Percentiles rank a stretch among this genome's conserved stretches.
phyloP scores from a whole-genome alignment of 2,888 invertebrate genomes.

The Craniophora ligustri region DNA sequence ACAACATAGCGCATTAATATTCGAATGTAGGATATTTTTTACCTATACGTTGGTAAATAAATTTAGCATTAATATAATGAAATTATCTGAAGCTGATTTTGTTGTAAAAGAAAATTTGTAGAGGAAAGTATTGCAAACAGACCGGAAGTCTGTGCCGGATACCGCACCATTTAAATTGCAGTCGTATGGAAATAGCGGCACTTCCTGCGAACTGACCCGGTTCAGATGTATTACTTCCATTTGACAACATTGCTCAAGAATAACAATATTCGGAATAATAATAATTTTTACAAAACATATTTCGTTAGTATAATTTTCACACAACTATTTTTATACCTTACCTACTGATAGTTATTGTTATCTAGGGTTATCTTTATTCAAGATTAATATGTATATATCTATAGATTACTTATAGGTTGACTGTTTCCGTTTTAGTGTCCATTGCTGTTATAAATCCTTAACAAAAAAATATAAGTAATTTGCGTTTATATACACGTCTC shows the following conservation, averaged over 20 bases:
- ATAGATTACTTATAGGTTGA: background rate
- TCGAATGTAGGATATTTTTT: no score
- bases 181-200: slow-evolving; percentile 75
- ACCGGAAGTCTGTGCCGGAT: slow-evolving; percentile 74
- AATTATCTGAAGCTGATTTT: background rate
- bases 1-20: background rate
- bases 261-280: slow-evolving; percentile 24
- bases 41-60: no score
- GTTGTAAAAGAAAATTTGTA: slow-evolving; percentile 39
- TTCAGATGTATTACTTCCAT: slow-evolving; percentile 55
- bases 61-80: no score
- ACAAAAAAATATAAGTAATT: slow-evolving; percentile 31
- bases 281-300: slow-evolving; percentile 17
- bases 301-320: background rate
- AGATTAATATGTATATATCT: no score
- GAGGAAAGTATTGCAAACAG: slow-evolving; percentile 63
- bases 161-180: slow-evolving; percentile 75
- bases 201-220: slow-evolving; percentile 72
- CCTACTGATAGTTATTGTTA: no score
- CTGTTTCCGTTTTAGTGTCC: background rate
- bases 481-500: slow-evolving; percentile 19
- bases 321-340: slow-evolving; percentile 6
- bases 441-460: slow-evolving; percentile 3
- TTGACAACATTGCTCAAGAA: slow-evolving; percentile 42
- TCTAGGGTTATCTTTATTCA: no score